Conservation (phyloP, 1,140 invertebrate species). For the Zaprionus lachaisei region DNA sequence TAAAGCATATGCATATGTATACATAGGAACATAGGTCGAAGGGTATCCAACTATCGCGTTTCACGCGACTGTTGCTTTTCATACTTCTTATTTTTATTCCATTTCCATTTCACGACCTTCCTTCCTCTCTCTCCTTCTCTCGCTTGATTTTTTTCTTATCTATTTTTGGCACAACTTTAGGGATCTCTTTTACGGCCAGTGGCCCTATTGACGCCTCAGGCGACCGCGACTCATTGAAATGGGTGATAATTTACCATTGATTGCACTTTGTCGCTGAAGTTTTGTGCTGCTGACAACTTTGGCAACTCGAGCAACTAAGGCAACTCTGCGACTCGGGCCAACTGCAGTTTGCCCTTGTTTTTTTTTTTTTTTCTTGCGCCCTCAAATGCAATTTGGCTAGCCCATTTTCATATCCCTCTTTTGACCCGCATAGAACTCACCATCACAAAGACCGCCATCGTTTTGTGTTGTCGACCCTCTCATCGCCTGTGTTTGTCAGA, state of each 20-base stretch:
- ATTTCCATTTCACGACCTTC: constrained; percentile 35
- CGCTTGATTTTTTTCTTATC: constrained; percentile 25
- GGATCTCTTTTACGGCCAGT: constrained; percentile 46
- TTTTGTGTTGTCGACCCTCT: background rate
- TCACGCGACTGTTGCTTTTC: too few relatives aligned
- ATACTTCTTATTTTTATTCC: constrained; percentile 14
- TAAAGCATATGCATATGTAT: too few relatives aligned
- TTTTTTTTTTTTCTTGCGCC: constrained; percentile 9
- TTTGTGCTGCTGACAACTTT: constrained; percentile 77
- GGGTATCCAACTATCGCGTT: too few relatives aligned
- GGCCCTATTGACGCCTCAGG: constrained; percentile 51
- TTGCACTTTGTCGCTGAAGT: constrained; percentile 81
- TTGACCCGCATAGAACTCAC: constrained; percentile 10
- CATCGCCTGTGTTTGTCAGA: constrained; percentile 31
- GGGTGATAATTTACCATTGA: constrained; percentile 82
- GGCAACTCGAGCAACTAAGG: constrained; percentile 33
- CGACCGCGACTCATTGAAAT: constrained; percentile 75
- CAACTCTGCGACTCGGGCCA: constrained; percentile 10
- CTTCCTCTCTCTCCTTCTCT: constrained; percentile 19
- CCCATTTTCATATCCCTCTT: constrained; percentile 64
- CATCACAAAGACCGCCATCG: background rate
- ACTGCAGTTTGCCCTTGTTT: constrained; percentile 69
- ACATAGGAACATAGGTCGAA: too few relatives aligned
- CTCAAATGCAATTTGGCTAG: constrained; percentile 59
- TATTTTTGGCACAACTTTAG: constrained; percentile 68